Base-by-base conservation (phyloP, 2,888 invertebrate species). In the Oithona nana region DNA sequence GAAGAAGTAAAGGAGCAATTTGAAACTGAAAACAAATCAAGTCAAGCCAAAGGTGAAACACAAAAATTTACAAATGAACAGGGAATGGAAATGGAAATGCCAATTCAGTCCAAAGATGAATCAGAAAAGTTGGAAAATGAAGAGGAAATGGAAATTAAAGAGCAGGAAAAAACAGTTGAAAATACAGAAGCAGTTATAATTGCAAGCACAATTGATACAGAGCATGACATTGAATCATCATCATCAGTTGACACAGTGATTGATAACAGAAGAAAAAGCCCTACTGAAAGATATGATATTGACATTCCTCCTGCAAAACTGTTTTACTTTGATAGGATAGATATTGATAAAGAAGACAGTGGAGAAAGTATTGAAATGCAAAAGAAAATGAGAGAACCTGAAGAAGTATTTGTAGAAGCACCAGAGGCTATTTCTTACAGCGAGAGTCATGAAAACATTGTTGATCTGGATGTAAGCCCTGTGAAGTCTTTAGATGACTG, bases 181-280 rank as follows among this genome's bases (percentile, higher is more conserved):
- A n/a, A n/a, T n/a, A n/a, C n/a, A n/a, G n/a, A n/a, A n/a, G n/a
- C n/a, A n/a, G n/a, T n/a, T n/a, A n/a, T n/a, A n/a, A n/a, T n/a
- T n/a, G n/a, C n/a, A n/a, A 39, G 20, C 13, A 20, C 16, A 30
- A 22, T 29, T 6, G 30, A 22, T 30, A 13, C 22, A 1, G 57
- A 57, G 57, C 22, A 39, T 20, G 6, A 39, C 24, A 20, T 29
- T 30, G 39, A 29, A 57, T 4, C 28, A 22, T 24, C 22, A 20
- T 57, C 57, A 30, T 28, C 3, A 1, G 20, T 30, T n/a, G 57
- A 57, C 13, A 57, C 57, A 2, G 57, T 57, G 20, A 57, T 57
- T 57, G 57, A 57, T n/a, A 57, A 11, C 1, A 39, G 22, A 20
- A 29, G 31, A 4, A 31, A 57, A 29, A 22, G n/a, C 30, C 20